These are phyloP conservation scores for Acronicta psi DNA, from an alignment of 2,888 invertebrate species.

Conservation along the genomic window DNA sequence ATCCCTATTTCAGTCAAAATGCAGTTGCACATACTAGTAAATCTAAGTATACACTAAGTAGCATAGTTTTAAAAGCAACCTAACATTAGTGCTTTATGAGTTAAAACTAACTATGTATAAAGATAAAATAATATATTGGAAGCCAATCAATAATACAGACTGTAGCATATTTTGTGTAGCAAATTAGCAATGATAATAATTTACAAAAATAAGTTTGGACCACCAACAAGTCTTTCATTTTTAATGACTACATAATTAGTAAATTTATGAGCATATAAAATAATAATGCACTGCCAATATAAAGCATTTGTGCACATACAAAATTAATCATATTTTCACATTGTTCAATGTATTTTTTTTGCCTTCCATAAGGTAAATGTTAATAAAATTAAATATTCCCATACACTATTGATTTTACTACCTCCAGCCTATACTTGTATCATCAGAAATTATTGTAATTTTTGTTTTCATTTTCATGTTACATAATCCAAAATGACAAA, in stretches of 20 bases:
- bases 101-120: constrained; percentile 66
- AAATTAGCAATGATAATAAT: constrained; percentile 49
- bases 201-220: constrained; percentile 78
- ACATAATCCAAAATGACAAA: constrained; percentile 36
- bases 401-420: constrained; percentile 35
- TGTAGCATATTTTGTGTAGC: constrained; percentile 47
- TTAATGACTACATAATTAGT: constrained; percentile 57
- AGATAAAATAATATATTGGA: constrained; percentile 72
- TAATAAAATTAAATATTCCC: constrained; percentile 42
- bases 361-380: constrained; percentile 50
- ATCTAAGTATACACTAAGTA: constrained; percentile 76
- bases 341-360: constrained; percentile 52
- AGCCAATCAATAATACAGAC: constrained; percentile 72
- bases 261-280: constrained; percentile 57
- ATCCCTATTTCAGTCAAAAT: constrained; percentile 84
- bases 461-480: constrained; percentile 17
- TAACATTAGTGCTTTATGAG: constrained; percentile 82
- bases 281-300: constrained; percentile 58
- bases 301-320: constrained; percentile 63
- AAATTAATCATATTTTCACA: constrained; percentile 44
- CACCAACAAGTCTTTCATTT: constrained; percentile 82
- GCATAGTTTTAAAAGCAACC: constrained; percentile 83
- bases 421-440: constrained; percentile 37
- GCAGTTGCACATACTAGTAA: constrained; percentile 78
- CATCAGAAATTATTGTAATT: constrained; percentile 20